Base-by-base conservation (phyloP, 2,888 invertebrate genomes). In the Thalpophila matura region DNA sequence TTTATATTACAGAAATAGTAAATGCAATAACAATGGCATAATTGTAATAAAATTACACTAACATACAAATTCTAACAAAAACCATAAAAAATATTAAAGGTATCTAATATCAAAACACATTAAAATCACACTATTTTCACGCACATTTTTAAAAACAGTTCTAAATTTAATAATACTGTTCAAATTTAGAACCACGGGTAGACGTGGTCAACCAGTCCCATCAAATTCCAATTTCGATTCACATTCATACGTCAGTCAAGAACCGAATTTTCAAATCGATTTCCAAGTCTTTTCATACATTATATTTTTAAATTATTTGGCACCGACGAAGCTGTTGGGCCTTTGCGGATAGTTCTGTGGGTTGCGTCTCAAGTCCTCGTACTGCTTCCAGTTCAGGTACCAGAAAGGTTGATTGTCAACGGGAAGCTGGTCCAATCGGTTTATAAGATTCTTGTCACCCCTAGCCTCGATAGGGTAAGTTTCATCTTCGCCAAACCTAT, bases 381-480 rank as follows among this genome's bases (percentile, higher is more conserved):
- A 77, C 20, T 77, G 77, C 18, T 22, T 67, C 77, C 77, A 77
- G 38, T 77, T 77, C 2, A 77, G 45, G 24, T 71, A 77, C 77
- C 77, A 77, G 40, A 73, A 76, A 35, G 79, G 76, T 62, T 56
- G 65, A 4, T 56, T 77, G 12, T 77, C 45, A 0, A 71, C 26
- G 5, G 77, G 77, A 7, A 77, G 29, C 31, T 62, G 27, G 10
- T 75, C 50, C 26, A 77, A 43, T 42, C 75, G 40, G 46, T 77
- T 68, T 37, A 77, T 68, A 7, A 77, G 67, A 38, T 74, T 68
- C 45, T 29, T 61, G 35, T 77, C 77, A 7, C 77, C 74, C 31
- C 57, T 65, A 0, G 96, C 96, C 80, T 96, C 96, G 6, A 96
- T 90, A 0, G 97, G 97, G 22, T 95, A 83, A 22, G 80, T 79